Evolutionary conservation across 2,888 invertebrate genomes (phyloP).

Genomic region (Synanthedon andrenaeformis): DNA sequence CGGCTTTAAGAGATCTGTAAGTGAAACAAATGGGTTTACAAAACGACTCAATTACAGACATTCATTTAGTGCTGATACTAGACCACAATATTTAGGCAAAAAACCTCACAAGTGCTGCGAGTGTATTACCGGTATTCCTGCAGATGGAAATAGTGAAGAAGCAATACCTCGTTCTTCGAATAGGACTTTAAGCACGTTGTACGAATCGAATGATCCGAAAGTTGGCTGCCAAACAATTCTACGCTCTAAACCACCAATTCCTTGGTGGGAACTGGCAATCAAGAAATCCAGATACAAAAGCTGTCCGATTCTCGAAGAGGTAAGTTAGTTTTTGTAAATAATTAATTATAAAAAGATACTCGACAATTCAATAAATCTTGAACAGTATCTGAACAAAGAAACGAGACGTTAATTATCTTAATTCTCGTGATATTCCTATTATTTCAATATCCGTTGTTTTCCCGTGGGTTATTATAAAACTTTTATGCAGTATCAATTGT

Average conservation of each 20-base stretch:
- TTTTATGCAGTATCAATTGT: not conserved
- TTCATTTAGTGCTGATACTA: constrained; percentile 59
- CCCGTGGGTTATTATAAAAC: not conserved
- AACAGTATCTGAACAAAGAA: not conserved
- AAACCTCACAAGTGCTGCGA: constrained; percentile 64
- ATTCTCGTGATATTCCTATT: not conserved
- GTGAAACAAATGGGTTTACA: constrained; percentile 60
- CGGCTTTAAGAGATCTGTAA: constrained; percentile 55
- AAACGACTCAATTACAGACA: constrained; percentile 62
- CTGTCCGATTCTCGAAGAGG: constrained; percentile 83
- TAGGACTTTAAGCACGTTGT: constrained; percentile 59
- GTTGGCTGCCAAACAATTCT: constrained; percentile 76
- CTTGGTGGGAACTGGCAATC: constrained; percentile 91
- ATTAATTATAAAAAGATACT: not conserved
- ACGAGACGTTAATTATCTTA: not conserved
- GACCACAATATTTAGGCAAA: constrained; percentile 35
- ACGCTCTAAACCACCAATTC: constrained; percentile 77
- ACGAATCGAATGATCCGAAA: constrained; percentile 73
- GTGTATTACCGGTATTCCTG: constrained; percentile 58
- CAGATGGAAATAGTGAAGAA: constrained; percentile 39
- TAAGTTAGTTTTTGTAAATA: constrained; percentile 20
- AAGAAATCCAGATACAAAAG: constrained; percentile 83
- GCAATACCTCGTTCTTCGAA: constrained; percentile 35
- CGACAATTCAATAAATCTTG: not conserved
- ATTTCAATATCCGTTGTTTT: not conserved